Evolutionary conservation across 2,113 vertebrate genomes (phyloP).

Genomic region (Todiramphus chloris): DNA sequence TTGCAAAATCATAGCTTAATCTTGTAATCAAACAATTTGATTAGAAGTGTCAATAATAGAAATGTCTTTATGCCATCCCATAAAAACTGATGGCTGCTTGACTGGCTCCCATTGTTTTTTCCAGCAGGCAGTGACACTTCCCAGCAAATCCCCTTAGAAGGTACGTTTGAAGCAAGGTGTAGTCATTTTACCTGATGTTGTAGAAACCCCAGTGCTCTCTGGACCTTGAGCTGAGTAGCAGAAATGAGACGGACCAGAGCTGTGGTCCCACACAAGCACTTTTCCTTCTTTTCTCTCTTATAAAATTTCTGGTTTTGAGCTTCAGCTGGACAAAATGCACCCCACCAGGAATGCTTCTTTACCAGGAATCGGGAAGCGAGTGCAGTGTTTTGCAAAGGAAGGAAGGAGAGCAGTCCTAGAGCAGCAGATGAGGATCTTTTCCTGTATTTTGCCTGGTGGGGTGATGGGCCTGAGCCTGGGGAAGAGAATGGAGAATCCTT

Average conservation of each 20-base stretch:
- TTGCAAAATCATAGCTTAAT: not conserved
- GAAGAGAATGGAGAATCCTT: not conserved
- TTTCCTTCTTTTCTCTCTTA: not conserved
- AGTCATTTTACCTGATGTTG: not conserved
- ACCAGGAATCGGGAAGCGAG: not conserved
- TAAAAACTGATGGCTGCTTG: not conserved
- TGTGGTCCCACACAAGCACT: not conserved
- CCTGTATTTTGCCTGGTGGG: not conserved
- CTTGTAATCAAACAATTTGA: not conserved
- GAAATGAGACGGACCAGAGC: not conserved
- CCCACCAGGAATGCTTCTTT: not conserved
- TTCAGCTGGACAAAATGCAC: not conserved
- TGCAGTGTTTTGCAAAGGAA: not conserved
- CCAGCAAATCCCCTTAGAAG: not conserved
- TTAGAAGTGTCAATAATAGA: not conserved
- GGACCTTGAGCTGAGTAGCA: not conserved
- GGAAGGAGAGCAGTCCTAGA: not conserved
- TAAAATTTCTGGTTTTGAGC: not conserved
- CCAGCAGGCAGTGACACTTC: not conserved
- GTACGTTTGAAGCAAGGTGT: not conserved
- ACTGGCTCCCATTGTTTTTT: not conserved
- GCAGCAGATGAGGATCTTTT: not conserved
- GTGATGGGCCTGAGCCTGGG: not conserved
- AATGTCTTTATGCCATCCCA: not conserved
- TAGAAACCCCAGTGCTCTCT: not conserved